Base-by-base conservation (phyloP, 2,888 invertebrate genomes). In the Allacma fusca region DNA sequence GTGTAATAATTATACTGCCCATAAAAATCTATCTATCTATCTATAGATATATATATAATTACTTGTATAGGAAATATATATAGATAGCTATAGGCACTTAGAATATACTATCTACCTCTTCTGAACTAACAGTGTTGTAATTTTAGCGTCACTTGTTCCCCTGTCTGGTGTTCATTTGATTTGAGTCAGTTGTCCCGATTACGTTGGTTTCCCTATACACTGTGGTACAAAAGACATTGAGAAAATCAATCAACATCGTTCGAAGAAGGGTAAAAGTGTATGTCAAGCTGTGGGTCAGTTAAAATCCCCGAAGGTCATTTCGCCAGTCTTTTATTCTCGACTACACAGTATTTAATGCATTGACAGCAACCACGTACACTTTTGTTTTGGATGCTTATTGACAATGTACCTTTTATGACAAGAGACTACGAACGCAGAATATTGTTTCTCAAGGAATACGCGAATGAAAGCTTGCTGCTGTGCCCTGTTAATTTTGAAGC, bases 251-350 rank as follows among this genome's bases (percentile, higher is more conserved):
- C 62, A 62, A 13, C 21, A 24, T 62, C 2, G 7, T 19, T 9
- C 1, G 24, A 62, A 62, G 62, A 62, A 62, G 62, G 62, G 62
- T 62, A 62, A 62, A 62, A 62, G 62, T 62, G 24, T 62, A 16
- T 50, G 16, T 62, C 62, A 24, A 62, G 24, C 62, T 62, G 62
- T 62, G 62, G 62, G 62, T 62, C 62, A 62, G 62, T 62, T 62
- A 16, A 62, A 62, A 24, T 26, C 23, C 9, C 4, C 62, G 62
- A 62, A 62, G 62, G 62, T 13, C 62, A 24, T 16, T 5, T 13
- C n/a, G n/a, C 50, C 2, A 19, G 50, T 50, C 16, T 50, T 50
- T 50, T 13, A 50, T n/a, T 50, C n/a, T 50, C 50, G 19, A 16
- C n/a, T 13, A 50, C 19, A n/a, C 40, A 40, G 40, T 5, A 50